Conservation (phyloP, 2,888 invertebrate genomes). For the Buathra laborator region DNA sequence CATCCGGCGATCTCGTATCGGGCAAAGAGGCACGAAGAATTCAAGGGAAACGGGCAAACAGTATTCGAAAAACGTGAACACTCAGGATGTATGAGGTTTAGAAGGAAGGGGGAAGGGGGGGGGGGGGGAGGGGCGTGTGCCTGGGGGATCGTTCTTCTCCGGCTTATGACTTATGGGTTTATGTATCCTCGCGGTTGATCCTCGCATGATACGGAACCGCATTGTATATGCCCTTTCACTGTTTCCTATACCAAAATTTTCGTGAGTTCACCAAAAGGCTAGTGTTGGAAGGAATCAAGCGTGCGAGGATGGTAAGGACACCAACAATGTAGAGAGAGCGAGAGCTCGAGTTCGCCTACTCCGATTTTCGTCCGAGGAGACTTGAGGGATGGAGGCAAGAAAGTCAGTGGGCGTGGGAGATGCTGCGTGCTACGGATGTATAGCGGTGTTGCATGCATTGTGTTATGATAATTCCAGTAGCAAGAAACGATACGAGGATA, state of each 20-base stretch:
- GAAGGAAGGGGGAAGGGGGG: conserved; percentile 6
- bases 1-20: not conserved
- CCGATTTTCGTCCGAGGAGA: conserved; percentile 58
- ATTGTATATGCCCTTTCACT: conserved; percentile 59
- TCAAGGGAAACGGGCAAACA: not conserved
- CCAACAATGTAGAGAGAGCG: conserved; percentile 57
- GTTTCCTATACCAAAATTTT: conserved; percentile 32
- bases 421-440: conserved; percentile 43
- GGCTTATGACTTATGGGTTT: conserved; percentile 79
- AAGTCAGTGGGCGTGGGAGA: conserved; percentile 72
- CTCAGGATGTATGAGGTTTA: conserved; percentile 79
- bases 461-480: conserved; percentile 83
- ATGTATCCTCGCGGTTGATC: conserved; percentile 79
- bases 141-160: conserved; percentile 69
- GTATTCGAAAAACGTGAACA: conserved; percentile 20
- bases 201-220: conserved; percentile 68
- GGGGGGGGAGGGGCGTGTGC: conserved; percentile 71
- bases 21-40: not conserved
- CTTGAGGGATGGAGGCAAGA: conserved; percentile 43
- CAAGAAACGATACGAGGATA: conserved; percentile 62
- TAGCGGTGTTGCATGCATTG: conserved; percentile 76
- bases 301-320: conserved; percentile 45
- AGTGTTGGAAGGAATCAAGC: conserved; percentile 3
- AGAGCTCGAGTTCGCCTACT: conserved; percentile 26
- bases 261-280: conserved; percentile 67